phyloP scores from a whole-genome alignment of 23 tunicate genomes.

The Styela plicata region DNA sequence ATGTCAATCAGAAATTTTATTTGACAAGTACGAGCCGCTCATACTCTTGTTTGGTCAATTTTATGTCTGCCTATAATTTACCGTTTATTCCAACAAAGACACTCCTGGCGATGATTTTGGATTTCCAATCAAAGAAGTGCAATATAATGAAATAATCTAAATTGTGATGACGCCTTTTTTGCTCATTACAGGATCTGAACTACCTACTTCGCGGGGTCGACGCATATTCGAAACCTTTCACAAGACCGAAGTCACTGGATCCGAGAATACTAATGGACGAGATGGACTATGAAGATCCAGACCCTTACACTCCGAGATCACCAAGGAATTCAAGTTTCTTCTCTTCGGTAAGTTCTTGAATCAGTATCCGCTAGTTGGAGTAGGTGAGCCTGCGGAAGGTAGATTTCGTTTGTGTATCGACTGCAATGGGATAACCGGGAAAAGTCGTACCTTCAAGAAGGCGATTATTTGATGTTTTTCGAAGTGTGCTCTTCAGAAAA shows the following conservation, averaged over 20 bases:
- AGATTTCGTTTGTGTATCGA: neutral
- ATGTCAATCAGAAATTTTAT: too few species aligned
- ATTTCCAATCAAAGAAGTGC: too few species aligned
- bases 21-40: too few species aligned
- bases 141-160: too few species aligned
- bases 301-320: slow-evolving; percentile 37
- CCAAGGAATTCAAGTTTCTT: slow-evolving; percentile 45
- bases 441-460: too few species aligned
- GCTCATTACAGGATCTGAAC: slow-evolving; percentile 71
- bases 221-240: slow-evolving; percentile 52
- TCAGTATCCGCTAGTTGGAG: slow-evolving; percentile 2
- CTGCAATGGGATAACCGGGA: neutral
- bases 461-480: too few species aligned
- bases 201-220: slow-evolving; percentile 61
- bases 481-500: too few species aligned
- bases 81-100: too few species aligned
- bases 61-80: too few species aligned
- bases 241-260: slow-evolving; percentile 87
- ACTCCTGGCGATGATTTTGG: too few species aligned
- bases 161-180: too few species aligned
- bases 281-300: neutral
- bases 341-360: slow-evolving; percentile 25
- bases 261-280: slow-evolving; percentile 67
- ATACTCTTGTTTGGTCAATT: too few species aligned
- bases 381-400: neutral